phyloP scores from a whole-genome alignment of 2,113 vertebrate species.

The Thamnaconus septentrionalis region DNA sequence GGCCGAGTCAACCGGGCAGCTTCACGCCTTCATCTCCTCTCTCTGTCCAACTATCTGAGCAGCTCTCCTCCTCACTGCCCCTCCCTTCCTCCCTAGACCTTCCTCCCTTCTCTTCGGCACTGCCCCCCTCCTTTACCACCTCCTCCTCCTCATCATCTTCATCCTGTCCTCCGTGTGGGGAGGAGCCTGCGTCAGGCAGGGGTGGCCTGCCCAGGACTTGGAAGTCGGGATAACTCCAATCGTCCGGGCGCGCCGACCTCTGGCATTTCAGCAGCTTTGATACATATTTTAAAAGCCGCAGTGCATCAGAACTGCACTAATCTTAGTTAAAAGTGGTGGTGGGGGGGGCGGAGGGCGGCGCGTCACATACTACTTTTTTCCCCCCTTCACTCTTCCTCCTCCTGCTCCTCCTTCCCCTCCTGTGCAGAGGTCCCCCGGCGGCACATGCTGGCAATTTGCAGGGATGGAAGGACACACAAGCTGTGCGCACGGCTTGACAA shows the following conservation, averaged over 20 bases:
- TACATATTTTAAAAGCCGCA: constrained; percentile 77
- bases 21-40: constrained; percentile 51
- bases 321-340: constrained; percentile 70
- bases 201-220: constrained; percentile 74
- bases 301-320: constrained; percentile 71
- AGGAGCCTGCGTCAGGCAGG: constrained; percentile 66
- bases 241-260: constrained; percentile 71
- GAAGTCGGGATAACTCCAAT: constrained; percentile 75
- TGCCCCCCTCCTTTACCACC: too few relatives aligned
- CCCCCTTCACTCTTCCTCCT: background rate
- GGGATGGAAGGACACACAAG: constrained; percentile 53
- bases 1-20: constrained; percentile 53
- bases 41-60: constrained; percentile 35
- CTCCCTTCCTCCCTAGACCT: constrained; percentile 36
- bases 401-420: background rate
- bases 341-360: constrained; percentile 22
- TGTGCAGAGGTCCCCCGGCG: constrained; percentile 40
- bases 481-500: constrained; percentile 48
- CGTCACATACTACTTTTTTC: constrained; percentile 43
- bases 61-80: constrained; percentile 21
- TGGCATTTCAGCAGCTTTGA: constrained; percentile 78
- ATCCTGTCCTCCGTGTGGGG: constrained; percentile 50
- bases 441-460: constrained; percentile 51
- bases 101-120: constrained; percentile 11
- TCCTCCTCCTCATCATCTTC: too few relatives aligned